These are phyloP conservation scores for Pelecanus crispus DNA, from an alignment of 2,113 vertebrate genomes.

Conservation along the genomic window DNA sequence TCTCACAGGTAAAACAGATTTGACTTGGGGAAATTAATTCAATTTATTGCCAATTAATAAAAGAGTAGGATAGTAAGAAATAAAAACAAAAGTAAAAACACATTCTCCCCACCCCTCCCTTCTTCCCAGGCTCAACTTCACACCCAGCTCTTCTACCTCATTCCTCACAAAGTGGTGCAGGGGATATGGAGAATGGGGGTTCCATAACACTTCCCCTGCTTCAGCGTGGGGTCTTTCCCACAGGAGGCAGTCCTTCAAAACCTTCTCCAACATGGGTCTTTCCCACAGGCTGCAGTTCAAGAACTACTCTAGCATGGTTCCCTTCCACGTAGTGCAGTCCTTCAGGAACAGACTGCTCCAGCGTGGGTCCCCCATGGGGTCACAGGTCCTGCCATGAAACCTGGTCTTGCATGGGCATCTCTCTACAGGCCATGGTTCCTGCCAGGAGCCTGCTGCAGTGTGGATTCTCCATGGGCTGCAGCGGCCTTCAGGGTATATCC, in stretches of 20 bases:
- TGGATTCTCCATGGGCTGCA: not conserved
- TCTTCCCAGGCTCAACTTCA: not conserved
- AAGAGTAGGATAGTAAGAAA: not conserved
- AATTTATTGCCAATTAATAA: not conserved
- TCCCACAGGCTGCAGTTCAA: not conserved
- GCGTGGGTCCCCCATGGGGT: accelerated
- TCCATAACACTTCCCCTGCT: not conserved
- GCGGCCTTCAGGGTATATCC: not conserved
- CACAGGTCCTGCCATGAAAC: not conserved
- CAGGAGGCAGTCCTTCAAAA: not conserved
- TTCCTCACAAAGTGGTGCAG: accelerated
- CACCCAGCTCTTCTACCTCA: not conserved
- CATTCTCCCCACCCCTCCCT: not conserved
- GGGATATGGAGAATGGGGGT: not conserved
- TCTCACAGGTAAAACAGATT: not conserved
- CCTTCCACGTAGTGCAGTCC: not conserved
- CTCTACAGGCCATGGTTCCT: not conserved
- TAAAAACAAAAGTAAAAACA: not conserved
- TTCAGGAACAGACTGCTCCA: not conserved
- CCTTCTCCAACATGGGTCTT: not conserved
- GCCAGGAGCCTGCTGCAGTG: accelerated
- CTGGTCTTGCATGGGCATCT: not conserved
- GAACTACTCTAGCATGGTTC: not conserved
- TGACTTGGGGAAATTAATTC: not conserved
- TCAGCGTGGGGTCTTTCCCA: not conserved